Evolutionary conservation across 2,797 vertebrate species (phyloP), one percentile per base, ranked within the genome.

Genomic region (Cryptoprocta ferox): DNA sequence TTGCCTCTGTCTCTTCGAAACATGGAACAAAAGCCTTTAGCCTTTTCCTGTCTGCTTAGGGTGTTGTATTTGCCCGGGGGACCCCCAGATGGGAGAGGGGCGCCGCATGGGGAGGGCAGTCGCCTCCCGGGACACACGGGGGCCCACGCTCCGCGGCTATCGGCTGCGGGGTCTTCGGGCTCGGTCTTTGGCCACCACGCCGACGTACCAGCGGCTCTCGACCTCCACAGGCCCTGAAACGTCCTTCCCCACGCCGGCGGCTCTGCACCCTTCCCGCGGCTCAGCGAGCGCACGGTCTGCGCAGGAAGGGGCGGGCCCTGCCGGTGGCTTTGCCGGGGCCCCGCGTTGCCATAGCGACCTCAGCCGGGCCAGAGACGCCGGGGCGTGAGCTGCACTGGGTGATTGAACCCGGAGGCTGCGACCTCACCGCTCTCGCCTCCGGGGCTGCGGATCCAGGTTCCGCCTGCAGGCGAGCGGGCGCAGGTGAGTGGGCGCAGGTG

Each of bases 261-360:
- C 16, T 19, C 30, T 9, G 61, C 50, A 61, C 39, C 3, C 56
- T 21, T 59, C 45, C 53, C 3, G 13, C 59, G 0, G 63, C 6
- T 6, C 11, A 0, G n/a, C 19, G 2, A 48, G 56, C 85, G 24
- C 79, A 6, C 0, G 1, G 45, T 16, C 78, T n/a, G 48, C 0
- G 61, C 94, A 92, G 95, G 94, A 95, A 97, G 92, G 45, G 94
- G 96, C 70, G 45, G 93, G 71, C 61, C 1, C 89, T 35, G 70
- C 80, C 0, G 0, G 6, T 0, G 1, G 42, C 26, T 79, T n/a
- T 3, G 93, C 61, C 3, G 30, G 8, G 35, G 76, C 37, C 18
- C 6, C 12, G 5, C 65, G 97, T 98, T 97, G 85, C 82, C 89
- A 95, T 91, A 92, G 96, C 68, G 85, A 97, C 96, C 95, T 56